Percentiles rank a stretch among this genome's conserved stretches.
Evolutionary conservation across 2,113 vertebrate genomes (phyloP).

Genomic region (Perccottus glenii): DNA sequence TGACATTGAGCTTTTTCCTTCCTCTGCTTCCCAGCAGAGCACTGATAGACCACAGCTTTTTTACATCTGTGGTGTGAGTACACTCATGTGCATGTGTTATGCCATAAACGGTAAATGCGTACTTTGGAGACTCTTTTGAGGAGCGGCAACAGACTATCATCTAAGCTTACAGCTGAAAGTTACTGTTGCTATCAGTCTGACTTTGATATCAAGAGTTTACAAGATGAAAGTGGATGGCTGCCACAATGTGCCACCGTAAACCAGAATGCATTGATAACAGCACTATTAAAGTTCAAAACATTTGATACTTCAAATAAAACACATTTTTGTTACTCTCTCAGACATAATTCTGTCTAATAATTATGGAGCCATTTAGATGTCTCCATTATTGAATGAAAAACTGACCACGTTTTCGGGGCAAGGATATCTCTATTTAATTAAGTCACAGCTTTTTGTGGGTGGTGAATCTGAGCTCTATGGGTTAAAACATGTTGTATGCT

Average conservation of each 20-base stretch:
- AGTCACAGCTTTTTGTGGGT: no score
- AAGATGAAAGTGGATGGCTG: constrained; percentile 34
- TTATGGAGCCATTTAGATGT: constrained; percentile 19
- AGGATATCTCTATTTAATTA: no score
- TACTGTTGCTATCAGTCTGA: constrained; percentile 7
- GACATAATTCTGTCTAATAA: constrained; percentile 23
- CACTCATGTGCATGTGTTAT: constrained; percentile 17
- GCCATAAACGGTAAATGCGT: constrained; percentile 21
- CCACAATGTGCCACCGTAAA: constrained; percentile 35
- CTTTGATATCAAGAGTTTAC: constrained; percentile 43
- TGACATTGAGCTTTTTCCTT: constrained; percentile 73
- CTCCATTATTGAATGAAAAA: no score
- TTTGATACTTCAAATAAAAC: constrained; percentile 25
- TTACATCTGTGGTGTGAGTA: constrained; percentile 37
- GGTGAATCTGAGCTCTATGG: no score
- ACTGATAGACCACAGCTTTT: constrained; percentile 40
- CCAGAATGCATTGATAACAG: constrained; percentile 18
- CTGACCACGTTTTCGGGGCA: no score
- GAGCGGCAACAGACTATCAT: not conserved
- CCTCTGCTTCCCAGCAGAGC: constrained; percentile 65
- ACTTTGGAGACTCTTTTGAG: not conserved
- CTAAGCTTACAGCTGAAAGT: constrained; percentile 15
- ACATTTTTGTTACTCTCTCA: not conserved
- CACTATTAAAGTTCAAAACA: not conserved
- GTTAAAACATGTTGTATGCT: no score